Evolutionary conservation across 1,140 invertebrate species (phyloP), one percentile per base, ranked within the genome.

Genomic region (Geopemphigus sp.): DNA sequence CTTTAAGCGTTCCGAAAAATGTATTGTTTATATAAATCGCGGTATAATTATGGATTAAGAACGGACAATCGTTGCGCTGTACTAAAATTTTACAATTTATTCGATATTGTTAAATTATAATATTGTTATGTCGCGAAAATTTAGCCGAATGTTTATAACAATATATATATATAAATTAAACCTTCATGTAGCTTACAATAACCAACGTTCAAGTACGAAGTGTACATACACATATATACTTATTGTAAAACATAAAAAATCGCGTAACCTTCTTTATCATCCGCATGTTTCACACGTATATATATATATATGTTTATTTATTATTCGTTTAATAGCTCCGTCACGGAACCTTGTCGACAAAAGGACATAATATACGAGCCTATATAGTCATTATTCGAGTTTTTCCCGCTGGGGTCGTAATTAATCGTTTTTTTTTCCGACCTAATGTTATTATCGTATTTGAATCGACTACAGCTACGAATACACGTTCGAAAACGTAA

Each of bases 231-330:
- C 32, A 39, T 39, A 39, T 26, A 47, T 70, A 54, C 6, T 11
- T 19, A 32, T 63, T 63, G 64, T 68, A 68, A 50, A 66, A 74
- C 56, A 32, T 59, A 59, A 72, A 74, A 63, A 63, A 47, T 63
- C 74, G 29, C 56, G 61, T 63, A 78, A 78, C 74, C 74, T 78
- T 78, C 74, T 50, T 78, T 78, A 78, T 59, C 57, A 78, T 78
- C 56, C 74, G 74, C 50, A 29, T 50, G 50, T 63, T 76, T 32
- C 54, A 59, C 12, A 57, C 19, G 72, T 63, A n/a, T 61, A 22
- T 12, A 14, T 78, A 45, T 54, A 26, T 70, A 50, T 50, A 50
- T 50, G 12, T 50, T n/a, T n/a, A 39, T 39, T 4, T 39, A 39
- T 39, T 39, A 39, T 39, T 50, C 47, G 14, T 50, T 50, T 50